These are phyloP conservation scores for Spisula solida DNA, from an alignment of 2,888 invertebrate species.

Conservation along the genomic window DNA sequence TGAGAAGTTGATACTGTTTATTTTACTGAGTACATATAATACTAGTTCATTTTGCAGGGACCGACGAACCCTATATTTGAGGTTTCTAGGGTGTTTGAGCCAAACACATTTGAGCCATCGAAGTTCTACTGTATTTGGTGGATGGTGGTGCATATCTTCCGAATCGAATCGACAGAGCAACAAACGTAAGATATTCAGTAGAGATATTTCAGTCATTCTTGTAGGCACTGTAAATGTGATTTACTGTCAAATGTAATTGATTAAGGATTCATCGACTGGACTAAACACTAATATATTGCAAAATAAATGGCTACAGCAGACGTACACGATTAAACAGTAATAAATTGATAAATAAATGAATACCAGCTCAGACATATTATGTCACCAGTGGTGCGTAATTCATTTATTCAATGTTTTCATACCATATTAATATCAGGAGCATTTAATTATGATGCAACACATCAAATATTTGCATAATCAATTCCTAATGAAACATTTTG, in stretches of 20 bases:
- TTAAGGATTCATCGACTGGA: background rate
- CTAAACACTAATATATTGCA: background rate
- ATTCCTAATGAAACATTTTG: too few species aligned
- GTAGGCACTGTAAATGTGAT: slow-evolving; percentile 7
- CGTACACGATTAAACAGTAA: too few species aligned
- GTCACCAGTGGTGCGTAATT: background rate
- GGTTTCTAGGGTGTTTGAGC: too few species aligned
- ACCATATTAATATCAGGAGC: background rate
- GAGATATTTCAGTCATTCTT: background rate
- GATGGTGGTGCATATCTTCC: background rate
- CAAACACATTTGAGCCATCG: too few species aligned
- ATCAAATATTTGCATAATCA: too few species aligned
- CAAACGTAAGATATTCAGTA: background rate
- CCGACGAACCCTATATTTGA: too few species aligned
- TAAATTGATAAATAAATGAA: too few species aligned
- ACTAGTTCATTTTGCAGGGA: too few species aligned
- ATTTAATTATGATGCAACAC: too few species aligned
- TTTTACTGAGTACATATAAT: too few species aligned
- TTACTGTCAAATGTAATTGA: background rate
- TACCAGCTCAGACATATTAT: background rate
- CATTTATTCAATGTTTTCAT: background rate
- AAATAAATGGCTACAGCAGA: background rate
- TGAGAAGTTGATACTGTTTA: too few species aligned
- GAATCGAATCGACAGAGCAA: background rate
- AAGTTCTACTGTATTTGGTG: too few species aligned